Conservation (phyloP, 2,113 vertebrate genomes). For the Anoura caudifer region DNA sequence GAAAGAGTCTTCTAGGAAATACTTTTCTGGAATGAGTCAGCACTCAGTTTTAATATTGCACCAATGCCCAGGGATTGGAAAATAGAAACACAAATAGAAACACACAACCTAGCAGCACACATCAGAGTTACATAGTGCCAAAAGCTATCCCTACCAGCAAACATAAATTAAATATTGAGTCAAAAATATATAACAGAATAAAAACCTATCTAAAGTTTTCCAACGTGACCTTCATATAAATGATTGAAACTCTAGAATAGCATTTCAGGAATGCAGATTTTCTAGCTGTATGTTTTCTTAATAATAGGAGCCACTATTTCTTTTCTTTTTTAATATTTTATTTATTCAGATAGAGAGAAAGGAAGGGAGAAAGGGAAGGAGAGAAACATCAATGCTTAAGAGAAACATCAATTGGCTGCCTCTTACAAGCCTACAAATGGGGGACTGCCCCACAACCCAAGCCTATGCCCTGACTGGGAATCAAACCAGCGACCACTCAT, state of each 20-base stretch:
- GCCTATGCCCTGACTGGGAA: too few relatives aligned
- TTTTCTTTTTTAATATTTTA: too few relatives aligned
- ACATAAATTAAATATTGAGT: slow-evolving; percentile 29
- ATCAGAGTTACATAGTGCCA: background rate
- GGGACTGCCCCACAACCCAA: too few relatives aligned
- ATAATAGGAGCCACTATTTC: background rate
- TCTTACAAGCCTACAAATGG: too few relatives aligned
- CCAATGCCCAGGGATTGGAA: background rate
- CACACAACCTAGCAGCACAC: background rate
- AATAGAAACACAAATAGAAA: background rate
- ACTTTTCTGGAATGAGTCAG: slow-evolving; percentile 41
- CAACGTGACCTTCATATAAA: background rate
- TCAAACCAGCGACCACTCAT: too few relatives aligned
- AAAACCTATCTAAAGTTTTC: background rate
- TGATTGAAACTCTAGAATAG: background rate
- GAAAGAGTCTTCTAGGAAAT: background rate
- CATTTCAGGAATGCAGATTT: background rate
- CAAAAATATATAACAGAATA: background rate
- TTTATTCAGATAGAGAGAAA: too few relatives aligned
- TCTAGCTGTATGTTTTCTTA: background rate
- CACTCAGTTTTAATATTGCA: slow-evolving; percentile 47
- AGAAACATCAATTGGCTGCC: too few relatives aligned
- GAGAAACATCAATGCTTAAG: too few relatives aligned
- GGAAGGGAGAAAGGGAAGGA: too few relatives aligned
- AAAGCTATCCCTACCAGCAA: background rate